Evolutionary conservation across 2,888 invertebrate species (phyloP), one percentile per base, ranked within the genome.

Genomic region (Philhelius pedissequus): DNA sequence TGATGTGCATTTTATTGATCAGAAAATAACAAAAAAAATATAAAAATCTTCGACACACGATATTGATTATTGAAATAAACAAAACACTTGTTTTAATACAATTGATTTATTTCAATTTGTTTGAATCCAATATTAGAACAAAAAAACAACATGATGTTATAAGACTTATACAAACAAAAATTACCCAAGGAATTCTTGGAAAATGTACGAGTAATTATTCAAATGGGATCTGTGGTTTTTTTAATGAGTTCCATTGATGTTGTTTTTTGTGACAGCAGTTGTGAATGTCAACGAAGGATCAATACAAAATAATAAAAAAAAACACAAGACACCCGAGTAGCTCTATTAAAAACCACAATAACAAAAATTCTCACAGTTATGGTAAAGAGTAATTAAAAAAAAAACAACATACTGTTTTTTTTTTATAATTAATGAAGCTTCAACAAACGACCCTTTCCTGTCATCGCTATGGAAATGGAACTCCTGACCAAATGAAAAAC

Each of bases 1-100:
- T 58, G 22, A 58, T 58, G 18, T 58, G 22, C 22, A 58, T 58
- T 58, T 58, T 58, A 58, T 58, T 40, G 58, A 58, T 56, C 54
- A 32, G 7, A 30, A 7, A 1, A 40, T 5, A 25, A 7, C 20
- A 38, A 20, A 5, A 22, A 18, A 54, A 7, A 35, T 35, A 32
- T 22, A 7, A 13, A 48, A 48, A 25, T 13, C 6, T n/a, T n/a
- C n/a, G n/a, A n/a, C 6, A 13, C 11, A 13, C 32, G 5, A 22
- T 2, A n/a, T 9, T 18, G 43, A 9, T 1, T 13, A n/a, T 25
- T 27, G n/a, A 25, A 11, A 6, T 3, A 11, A 2, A n/a, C 22
- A 56, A 35, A 22, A 20, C 54, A 20, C 13, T 13, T 38, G n/a
- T 40, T 8, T 40, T 1, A 15, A 22, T 38, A 56, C 56, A 40